A percentile compares a stretch with the other conserved stretches of the same genome.
phyloP scores from a whole-genome alignment of 1,140 invertebrate genomes.

The Theocolax elegans region DNA sequence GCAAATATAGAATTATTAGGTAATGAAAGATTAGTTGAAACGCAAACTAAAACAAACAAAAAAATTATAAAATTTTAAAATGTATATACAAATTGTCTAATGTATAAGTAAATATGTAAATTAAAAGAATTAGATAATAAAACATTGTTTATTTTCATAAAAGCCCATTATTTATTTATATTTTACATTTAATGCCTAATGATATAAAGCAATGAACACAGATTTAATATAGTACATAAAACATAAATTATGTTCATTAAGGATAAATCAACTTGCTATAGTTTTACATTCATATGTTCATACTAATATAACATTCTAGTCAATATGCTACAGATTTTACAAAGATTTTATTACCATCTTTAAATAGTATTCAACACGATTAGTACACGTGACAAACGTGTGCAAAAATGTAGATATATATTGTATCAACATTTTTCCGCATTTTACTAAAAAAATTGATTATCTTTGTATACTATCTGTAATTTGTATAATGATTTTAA shows the following conservation, averaged over 20 bases:
- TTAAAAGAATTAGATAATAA: not conserved
- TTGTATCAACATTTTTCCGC: not conserved
- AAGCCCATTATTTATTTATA: slow-evolving; percentile 35
- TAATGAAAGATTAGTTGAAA: slow-evolving; percentile 37
- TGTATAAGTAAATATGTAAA: not conserved
- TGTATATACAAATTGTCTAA: slow-evolving; percentile 25
- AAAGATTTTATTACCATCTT: slow-evolving; percentile 20
- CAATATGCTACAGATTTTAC: slow-evolving; percentile 38
- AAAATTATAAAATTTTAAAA: slow-evolving; percentile 61
- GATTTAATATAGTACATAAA: slow-evolving; percentile 22
- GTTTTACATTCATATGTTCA: too few relatives aligned
- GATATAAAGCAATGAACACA: slow-evolving; percentile 25
- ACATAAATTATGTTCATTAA: slow-evolving; percentile 31
- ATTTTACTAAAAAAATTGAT: not conserved
- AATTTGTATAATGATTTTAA: slow-evolving; percentile 29
- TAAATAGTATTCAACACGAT: slow-evolving; percentile 27
- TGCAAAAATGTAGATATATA: too few relatives aligned
- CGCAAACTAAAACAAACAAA: slow-evolving; percentile 39
- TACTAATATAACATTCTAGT: too few relatives aligned
- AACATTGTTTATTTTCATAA: slow-evolving; percentile 25
- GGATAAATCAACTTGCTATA: slow-evolving; percentile 28
- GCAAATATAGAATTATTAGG: slow-evolving; percentile 59
- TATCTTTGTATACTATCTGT: not conserved
- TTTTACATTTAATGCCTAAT: slow-evolving; percentile 32
- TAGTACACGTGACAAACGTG: too few relatives aligned